phyloP scores from a whole-genome alignment of 2,888 invertebrate species.

The Idaea dimidiata region DNA sequence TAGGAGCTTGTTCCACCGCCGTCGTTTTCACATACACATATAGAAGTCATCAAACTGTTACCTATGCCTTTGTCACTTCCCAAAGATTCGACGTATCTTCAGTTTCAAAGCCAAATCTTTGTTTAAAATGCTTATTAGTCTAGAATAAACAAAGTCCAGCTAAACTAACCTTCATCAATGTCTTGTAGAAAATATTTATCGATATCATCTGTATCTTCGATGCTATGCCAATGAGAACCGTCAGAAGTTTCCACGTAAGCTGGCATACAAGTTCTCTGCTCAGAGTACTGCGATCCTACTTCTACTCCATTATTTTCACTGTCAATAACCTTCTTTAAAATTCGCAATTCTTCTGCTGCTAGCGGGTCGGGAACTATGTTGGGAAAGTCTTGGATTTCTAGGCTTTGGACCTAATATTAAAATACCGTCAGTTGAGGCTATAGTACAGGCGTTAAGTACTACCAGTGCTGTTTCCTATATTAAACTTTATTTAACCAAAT shows the following conservation, averaged over 20 bases:
- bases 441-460: no score
- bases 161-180: slow-evolving; percentile 13
- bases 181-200: slow-evolving; percentile 25
- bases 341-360: slow-evolving; percentile 27
- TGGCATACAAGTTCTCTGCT: background rate
- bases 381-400: background rate
- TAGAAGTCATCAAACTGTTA: no score
- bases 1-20: no score
- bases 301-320: slow-evolving; percentile 33
- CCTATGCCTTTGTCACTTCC: no score
- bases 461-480: no score
- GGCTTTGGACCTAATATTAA: background rate
- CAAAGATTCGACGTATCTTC: no score
- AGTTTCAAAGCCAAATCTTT: no score
- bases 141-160: no score
- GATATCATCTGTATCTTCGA: slow-evolving; percentile 47
- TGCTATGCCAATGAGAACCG: slow-evolving; percentile 45
- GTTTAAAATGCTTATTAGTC: no score
- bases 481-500: no score
- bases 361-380: background rate
- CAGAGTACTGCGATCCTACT: slow-evolving; percentile 38
- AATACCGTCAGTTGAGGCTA: no score
- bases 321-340: slow-evolving; percentile 36
- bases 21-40: no score
- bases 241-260: slow-evolving; percentile 28